These are phyloP conservation scores for Sapayoa aenigma DNA, from an alignment of 2,113 vertebrate genomes.

Conservation along the genomic window DNA sequence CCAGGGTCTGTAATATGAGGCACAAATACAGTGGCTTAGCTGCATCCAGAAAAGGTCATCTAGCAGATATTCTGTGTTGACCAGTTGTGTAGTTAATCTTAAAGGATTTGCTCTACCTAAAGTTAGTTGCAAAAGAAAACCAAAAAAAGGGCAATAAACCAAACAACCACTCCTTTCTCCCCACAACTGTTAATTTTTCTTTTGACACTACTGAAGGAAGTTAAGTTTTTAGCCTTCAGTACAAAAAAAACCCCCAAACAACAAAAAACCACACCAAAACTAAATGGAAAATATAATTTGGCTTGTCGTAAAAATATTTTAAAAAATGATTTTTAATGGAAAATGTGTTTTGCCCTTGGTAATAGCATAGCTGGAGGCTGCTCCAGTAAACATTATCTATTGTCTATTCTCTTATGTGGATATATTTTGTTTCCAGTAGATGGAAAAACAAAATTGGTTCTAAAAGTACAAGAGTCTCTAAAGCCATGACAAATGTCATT, in stretches of 20 bases:
- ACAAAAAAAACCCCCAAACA: background rate
- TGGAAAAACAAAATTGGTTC: background rate
- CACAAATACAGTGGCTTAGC: background rate
- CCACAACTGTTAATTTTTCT: background rate
- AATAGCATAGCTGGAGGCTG: background rate
- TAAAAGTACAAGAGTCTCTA: conserved; percentile 14
- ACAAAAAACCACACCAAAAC: background rate
- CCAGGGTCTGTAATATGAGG: background rate
- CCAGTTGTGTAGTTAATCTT: background rate
- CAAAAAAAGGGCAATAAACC: background rate
- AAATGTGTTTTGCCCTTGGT: background rate
- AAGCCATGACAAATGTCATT: background rate
- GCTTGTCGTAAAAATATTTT: background rate
- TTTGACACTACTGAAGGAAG: background rate
- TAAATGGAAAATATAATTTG: background rate
- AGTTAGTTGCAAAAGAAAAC: background rate
- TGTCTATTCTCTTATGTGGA: background rate
- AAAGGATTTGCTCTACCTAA: background rate
- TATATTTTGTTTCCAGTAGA: conserved; percentile 11
- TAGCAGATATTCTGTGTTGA: background rate
- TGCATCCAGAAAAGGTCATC: background rate
- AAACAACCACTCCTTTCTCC: background rate
- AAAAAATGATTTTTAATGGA: background rate
- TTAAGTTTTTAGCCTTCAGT: background rate
- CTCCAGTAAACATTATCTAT: background rate